These are phyloP conservation scores for Serranochromis macrocephalus DNA, from an alignment of 2,113 vertebrate species.

Conservation along the genomic window DNA sequence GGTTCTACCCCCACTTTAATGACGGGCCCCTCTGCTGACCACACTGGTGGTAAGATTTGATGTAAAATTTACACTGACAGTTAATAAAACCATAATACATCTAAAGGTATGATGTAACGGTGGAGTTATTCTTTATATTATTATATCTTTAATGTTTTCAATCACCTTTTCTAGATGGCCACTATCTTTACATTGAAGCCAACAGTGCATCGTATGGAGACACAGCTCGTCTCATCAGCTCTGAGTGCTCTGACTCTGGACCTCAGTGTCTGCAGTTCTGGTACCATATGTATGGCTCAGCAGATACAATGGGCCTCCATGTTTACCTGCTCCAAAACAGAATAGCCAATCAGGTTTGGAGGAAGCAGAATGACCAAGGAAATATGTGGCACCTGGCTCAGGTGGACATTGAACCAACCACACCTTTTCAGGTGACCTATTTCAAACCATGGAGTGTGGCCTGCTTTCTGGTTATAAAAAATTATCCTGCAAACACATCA, in stretches of 20 bases:
- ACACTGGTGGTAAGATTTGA: conserved; percentile 35
- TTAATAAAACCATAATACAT: neutral
- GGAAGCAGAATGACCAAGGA: conserved; percentile 59
- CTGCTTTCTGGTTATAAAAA: neutral
- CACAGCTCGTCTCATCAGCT: conserved; percentile 66
- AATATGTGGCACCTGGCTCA: conserved; percentile 62
- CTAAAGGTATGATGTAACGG: neutral
- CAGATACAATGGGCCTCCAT: conserved; percentile 64
- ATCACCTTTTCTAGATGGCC: neutral
- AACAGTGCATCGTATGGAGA: conserved; percentile 30
- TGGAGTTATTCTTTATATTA: neutral
- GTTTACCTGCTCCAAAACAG: conserved; percentile 60
- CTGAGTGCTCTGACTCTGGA: conserved; percentile 57
- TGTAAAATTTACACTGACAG: neutral
- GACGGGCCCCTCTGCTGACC: conserved; percentile 48
- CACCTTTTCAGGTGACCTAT: conserved; percentile 42
- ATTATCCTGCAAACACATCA: accelerated
- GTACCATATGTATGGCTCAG: conserved; percentile 78
- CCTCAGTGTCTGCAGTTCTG: conserved; percentile 79
- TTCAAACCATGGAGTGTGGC: neutral
- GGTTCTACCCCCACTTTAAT: conserved; percentile 39
- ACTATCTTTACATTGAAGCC: conserved; percentile 71
- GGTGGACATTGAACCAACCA: conserved; percentile 43
- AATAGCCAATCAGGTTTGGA: conserved; percentile 1
- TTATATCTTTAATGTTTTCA: neutral